phyloP scores from a whole-genome alignment of 2,888 invertebrate species.

The Carterocephalus palaemon region DNA sequence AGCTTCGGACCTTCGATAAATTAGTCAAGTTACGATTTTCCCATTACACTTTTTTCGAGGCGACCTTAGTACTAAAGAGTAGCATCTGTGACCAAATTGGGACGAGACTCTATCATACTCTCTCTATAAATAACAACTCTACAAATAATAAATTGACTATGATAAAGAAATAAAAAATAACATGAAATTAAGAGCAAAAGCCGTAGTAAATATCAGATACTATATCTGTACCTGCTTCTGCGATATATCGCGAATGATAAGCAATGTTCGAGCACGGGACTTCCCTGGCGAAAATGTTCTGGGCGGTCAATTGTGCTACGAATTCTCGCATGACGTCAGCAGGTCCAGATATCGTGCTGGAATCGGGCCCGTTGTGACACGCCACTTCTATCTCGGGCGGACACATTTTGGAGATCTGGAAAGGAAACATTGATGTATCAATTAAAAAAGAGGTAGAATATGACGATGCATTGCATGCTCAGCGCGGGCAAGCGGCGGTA shows the following conservation, averaged over 20 bases:
- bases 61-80: too few relatives aligned
- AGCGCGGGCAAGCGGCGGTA: too few relatives aligned
- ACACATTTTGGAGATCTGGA: conserved; percentile 1
- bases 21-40: too few relatives aligned
- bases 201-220: neutral
- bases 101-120: too few relatives aligned
- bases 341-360: conserved; percentile 89
- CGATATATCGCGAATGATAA: conserved; percentile 92
- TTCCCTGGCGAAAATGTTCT: conserved; percentile 61
- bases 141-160: too few relatives aligned
- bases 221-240: conserved; percentile 70
- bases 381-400: conserved; percentile 82
- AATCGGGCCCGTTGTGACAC: conserved; percentile 88
- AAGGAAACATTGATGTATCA: too few relatives aligned
- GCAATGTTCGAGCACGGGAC: conserved; percentile 89
- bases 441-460: too few relatives aligned
- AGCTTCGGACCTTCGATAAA: conserved; percentile 1
- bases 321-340: conserved; percentile 79
- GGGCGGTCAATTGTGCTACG: conserved; percentile 65
- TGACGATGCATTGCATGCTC: too few relatives aligned
- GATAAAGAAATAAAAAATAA: conserved; percentile 4
- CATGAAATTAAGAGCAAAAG: neutral
- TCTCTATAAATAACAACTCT: too few relatives aligned
- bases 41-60: too few relatives aligned
- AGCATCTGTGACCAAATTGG: too few relatives aligned